These are phyloP conservation scores for Erpetoichthys calabaricus DNA, from an alignment of 2,797 vertebrate species.

Conservation along the genomic window DNA sequence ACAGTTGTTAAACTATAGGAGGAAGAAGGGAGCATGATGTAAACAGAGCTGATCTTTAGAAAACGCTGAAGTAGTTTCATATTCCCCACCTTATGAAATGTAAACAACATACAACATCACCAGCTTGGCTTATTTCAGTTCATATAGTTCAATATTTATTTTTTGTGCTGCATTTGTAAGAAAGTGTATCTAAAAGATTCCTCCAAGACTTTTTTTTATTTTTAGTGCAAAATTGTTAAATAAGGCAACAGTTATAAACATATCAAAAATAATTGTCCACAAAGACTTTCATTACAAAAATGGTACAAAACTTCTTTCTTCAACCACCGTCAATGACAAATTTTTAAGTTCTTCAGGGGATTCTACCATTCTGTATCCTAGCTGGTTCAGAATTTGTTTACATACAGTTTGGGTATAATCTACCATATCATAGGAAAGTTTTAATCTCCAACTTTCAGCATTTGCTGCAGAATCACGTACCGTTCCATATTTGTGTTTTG, in stretches of 20 bases:
- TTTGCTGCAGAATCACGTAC: constrained; percentile 80
- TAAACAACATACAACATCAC: constrained; percentile 27
- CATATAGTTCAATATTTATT: constrained; percentile 12
- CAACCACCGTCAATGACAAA: constrained; percentile 71
- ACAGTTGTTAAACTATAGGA: constrained; percentile 33
- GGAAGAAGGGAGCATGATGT: constrained; percentile 22
- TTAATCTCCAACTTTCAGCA: constrained; percentile 82
- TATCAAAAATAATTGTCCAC: constrained; percentile 57
- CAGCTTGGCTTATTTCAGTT: constrained; percentile 11
- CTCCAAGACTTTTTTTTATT: constrained; percentile 33
- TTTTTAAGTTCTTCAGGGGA: constrained; percentile 80
- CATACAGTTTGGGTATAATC: constrained; percentile 78
- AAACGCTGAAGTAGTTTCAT: constrained; percentile 12
- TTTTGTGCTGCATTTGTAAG: constrained; percentile 40
- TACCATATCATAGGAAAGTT: constrained; percentile 81
- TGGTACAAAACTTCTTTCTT: constrained; percentile 75
- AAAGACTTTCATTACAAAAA: constrained; percentile 66
- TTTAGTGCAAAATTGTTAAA: constrained; percentile 81
- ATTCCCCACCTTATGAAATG: constrained; percentile 19
- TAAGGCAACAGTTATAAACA: constrained; percentile 84
- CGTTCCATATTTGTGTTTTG: constrained; percentile 82
- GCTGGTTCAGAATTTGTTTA: constrained; percentile 66
- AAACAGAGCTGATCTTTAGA: constrained; percentile 18
- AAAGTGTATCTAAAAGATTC: constrained; percentile 29
- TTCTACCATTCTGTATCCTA: constrained; percentile 69